Base-by-base conservation (phyloP, 2,888 invertebrate species). In the Dioctria rufipes region DNA sequence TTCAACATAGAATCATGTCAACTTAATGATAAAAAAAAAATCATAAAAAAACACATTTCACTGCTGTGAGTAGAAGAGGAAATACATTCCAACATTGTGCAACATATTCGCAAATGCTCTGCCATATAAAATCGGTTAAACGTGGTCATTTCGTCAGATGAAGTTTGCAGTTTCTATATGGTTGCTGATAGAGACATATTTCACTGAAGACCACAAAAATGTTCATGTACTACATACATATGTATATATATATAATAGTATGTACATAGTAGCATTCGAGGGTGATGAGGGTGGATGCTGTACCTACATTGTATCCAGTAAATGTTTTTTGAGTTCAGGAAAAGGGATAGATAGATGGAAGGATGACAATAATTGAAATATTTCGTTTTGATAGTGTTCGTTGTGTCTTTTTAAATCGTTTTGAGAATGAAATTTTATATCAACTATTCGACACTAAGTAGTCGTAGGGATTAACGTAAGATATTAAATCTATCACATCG, bases 361-460 rank as follows among this genome's bases (percentile, higher is more conserved):
- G n/a, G 5, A 58, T 58, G 58, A 58, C 58, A 11, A 58, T 58
- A 58, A 58, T 58, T 58, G 58, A 58, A 58, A 58, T 13, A 8
- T 58, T 11, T 13, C 58, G 5, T 58, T 58, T 6, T 58, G 58
- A 58, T 58, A 11, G 25, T 58, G 11, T 2, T 58, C 25, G n/a
- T 58, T 58, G 58, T 58, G 58, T 5, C 2, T 25, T 25, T 25
- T 46, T 46, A 46, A 46, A 46, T 46, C 5, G 46, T 6, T 8
- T 46, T 46, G 1, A 46, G 8, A 46, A 6, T 46, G 46, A 46
- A 6, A 8, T 46, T 46, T 0, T 25, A 25, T 25, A 25, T 25
- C 25, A 25, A 25, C 25, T 25, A 25, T 25, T 25, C 25, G 25
- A 25, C 25, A 25, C 25, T 25, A 25, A 25, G 25, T 25, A 25